A percentile compares a stretch with the other conserved stretches of the same genome.
phyloP scores from a whole-genome alignment of 2,797 vertebrate species.

The Rhinogobio ventralis region DNA sequence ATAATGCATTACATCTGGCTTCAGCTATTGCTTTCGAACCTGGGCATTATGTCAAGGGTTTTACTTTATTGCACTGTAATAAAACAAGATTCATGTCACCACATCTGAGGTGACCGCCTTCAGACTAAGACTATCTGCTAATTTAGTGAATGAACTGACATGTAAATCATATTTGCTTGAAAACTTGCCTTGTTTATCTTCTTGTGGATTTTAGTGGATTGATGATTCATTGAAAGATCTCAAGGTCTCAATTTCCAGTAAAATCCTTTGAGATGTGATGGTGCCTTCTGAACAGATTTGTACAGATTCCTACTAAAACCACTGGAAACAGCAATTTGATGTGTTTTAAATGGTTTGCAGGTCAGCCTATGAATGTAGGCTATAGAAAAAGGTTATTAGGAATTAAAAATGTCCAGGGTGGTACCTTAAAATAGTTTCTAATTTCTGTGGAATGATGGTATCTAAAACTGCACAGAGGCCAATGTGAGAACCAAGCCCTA shows the following conservation, averaged over 20 bases:
- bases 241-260: not conserved
- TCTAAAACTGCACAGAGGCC: constrained; percentile 63
- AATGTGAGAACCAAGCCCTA: constrained; percentile 68
- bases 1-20: constrained; percentile 39
- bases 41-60: constrained; percentile 16
- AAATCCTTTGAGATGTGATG: not conserved
- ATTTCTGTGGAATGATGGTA: constrained; percentile 65
- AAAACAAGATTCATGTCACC: constrained; percentile 43
- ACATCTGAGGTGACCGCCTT: constrained; percentile 30
- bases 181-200: not conserved
- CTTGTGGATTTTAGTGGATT: not conserved
- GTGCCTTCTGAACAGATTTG: not conserved
- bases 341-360: not conserved
- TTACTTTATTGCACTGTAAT: constrained; percentile 35
- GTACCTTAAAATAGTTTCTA: not conserved
- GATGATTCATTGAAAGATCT: not conserved
- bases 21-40: constrained; percentile 6
- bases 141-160: constrained; percentile 25
- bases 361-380: not conserved
- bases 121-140: not conserved
- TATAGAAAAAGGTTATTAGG: constrained; percentile 7
- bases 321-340: not conserved
- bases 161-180: not conserved
- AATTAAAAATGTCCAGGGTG: not conserved
- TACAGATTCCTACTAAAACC: not conserved